Conservation (phyloP, 2,113 vertebrate species). For the Microtus ochrogaster region DNA sequence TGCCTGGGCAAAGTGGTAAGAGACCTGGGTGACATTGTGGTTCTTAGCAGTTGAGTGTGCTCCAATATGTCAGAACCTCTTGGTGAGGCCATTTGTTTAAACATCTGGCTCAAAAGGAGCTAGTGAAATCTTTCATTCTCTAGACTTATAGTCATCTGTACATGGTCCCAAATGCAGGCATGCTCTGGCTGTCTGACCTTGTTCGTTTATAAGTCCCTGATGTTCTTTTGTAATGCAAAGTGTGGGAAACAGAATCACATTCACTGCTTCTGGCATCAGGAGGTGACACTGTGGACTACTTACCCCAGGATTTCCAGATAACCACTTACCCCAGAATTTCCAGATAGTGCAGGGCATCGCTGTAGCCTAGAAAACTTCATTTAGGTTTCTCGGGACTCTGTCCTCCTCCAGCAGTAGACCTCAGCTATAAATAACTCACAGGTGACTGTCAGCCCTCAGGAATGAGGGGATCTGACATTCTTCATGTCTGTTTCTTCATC, state of each 20-base stretch:
- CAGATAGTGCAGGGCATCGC: neutral
- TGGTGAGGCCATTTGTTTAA: neutral
- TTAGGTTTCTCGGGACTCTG: neutral
- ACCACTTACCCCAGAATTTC: no score
- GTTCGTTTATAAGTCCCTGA: neutral
- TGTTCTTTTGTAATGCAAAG: constrained; percentile 1
- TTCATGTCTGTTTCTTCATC: neutral
- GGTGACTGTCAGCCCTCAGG: neutral
- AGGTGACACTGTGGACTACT: neutral
- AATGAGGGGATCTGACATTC: neutral
- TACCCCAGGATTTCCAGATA: neutral
- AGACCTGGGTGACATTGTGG: neutral
- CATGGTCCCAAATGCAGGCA: neutral
- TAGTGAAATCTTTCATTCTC: neutral
- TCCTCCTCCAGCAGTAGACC: neutral
- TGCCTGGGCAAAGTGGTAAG: neutral
- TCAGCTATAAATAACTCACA: neutral
- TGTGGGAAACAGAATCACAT: neutral
- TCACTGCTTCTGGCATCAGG: neutral
- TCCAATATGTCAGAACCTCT: neutral
- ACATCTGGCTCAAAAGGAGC: neutral
- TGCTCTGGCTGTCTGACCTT: neutral
- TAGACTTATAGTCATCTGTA: neutral
- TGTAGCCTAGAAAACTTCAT: neutral
- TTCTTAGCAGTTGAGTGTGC: neutral